A percentile compares a stretch with the other conserved stretches of the same genome.
Evolutionary conservation across 30 jellyfish, hydroid and myxozoan genomes (phyloP).

Genomic region (Cassiopea xamachana): DNA sequence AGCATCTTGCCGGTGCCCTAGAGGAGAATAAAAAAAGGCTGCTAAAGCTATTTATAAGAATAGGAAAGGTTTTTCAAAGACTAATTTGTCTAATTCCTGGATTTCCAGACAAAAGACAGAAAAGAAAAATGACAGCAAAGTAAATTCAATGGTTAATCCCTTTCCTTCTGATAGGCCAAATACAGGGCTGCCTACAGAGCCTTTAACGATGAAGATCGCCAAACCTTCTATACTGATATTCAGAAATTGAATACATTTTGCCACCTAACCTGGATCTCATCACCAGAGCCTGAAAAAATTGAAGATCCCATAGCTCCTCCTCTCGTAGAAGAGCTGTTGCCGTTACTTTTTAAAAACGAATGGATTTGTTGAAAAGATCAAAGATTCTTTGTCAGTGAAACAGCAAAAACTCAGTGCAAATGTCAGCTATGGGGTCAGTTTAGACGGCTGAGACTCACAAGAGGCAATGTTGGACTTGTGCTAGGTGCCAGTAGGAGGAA

Average conservation of each 20-base stretch:
- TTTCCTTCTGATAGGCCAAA: background rate
- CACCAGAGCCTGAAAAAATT: conserved; percentile 51
- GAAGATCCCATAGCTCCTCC: conserved; percentile 12
- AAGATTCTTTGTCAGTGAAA: conserved; percentile 17
- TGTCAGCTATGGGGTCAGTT: background rate
- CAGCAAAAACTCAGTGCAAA: conserved; percentile 19
- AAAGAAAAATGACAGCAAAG: background rate
- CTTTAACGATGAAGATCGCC: background rate
- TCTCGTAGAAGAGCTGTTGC: conserved; percentile 36
- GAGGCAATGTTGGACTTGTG: conserved; percentile 7
- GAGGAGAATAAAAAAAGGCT: background rate
- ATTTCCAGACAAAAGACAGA: background rate
- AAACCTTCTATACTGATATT: background rate
- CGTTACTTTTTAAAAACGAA: background rate
- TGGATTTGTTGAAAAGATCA: background rate
- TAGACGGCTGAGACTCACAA: background rate
- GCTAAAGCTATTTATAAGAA: background rate
- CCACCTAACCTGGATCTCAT: conserved; percentile 49
- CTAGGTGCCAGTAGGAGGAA: background rate
- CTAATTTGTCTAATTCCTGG: background rate
- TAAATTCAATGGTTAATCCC: background rate
- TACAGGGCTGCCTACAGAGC: background rate
- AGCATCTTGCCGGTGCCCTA: background rate
- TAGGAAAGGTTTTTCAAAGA: background rate
- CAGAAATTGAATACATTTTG: background rate